These are phyloP conservation scores for Pristionchus mayeri DNA, from an alignment of 2,888 invertebrate species.

Conservation along the genomic window DNA sequence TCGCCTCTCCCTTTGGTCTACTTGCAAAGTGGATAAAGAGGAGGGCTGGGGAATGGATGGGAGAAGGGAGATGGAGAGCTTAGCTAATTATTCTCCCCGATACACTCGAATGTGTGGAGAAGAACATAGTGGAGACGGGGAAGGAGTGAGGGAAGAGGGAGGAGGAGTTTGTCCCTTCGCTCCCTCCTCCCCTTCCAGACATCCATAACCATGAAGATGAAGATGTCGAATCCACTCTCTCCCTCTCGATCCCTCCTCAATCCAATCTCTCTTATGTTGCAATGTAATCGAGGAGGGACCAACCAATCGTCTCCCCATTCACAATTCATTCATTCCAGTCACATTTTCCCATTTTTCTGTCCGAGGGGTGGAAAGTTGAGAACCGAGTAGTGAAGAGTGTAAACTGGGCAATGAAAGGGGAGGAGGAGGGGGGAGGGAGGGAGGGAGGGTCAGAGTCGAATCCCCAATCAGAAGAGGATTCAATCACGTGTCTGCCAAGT, in stretches of 20 bases:
- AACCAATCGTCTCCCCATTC: not conserved
- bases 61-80: conserved; percentile 14
- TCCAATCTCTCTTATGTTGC: conserved; percentile 13
- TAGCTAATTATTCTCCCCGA: conserved; percentile 41
- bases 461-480: conserved; percentile 19
- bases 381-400: conserved; percentile 5
- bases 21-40: conserved; percentile 37
- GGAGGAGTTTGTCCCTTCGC: not conserved
- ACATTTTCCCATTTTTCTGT: not conserved
- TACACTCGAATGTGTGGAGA: conserved; percentile 21
- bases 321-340: not conserved
- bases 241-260: not conserved
- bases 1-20: not conserved
- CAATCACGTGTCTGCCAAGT: not conserved
- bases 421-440: not conserved
- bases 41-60: conserved; percentile 48
- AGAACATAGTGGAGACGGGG: conserved; percentile 35
- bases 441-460: conserved; percentile 9
- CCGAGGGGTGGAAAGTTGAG: conserved; percentile 5
- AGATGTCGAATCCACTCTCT: conserved; percentile 5
- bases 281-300: not conserved
- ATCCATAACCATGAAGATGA: conserved; percentile 37
- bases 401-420: conserved; percentile 14
- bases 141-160: not conserved
- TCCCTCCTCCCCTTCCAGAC: not conserved